These are phyloP conservation scores for Zosterops pallidus DNA, from an alignment of 2,113 vertebrate genomes.

Conservation along the genomic window DNA sequence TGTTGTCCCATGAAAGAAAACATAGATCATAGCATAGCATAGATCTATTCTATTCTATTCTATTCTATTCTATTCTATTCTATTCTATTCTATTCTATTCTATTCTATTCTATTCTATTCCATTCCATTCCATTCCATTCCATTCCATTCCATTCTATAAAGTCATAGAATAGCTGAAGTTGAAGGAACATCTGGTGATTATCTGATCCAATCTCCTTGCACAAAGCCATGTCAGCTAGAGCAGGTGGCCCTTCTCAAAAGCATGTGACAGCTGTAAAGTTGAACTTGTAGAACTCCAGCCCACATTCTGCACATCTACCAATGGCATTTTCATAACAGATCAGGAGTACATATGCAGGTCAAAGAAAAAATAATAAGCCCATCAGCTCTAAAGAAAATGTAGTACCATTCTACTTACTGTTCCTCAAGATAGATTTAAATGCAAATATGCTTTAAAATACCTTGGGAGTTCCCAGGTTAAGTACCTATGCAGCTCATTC, in stretches of 20 bases:
- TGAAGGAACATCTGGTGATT: background rate
- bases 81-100: background rate
- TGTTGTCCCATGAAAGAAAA: background rate
- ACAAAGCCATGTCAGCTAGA: background rate
- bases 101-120: background rate
- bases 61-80: background rate
- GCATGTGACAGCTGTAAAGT: background rate
- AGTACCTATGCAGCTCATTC: background rate
- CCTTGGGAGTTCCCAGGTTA: background rate
- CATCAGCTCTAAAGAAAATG: background rate
- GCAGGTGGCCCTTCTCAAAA: background rate
- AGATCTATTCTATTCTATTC: background rate
- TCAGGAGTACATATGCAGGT: background rate
- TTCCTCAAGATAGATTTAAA: background rate
- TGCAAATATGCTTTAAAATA: background rate
- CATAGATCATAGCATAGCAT: background rate
- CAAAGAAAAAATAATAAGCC: background rate
- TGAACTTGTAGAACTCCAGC: background rate
- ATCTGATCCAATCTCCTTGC: background rate
- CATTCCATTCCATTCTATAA: background rate
- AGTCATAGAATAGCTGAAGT: background rate
- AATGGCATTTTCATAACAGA: background rate
- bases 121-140: background rate
- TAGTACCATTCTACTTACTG: background rate
- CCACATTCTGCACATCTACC: background rate